A percentile compares a stretch with the other conserved stretches of the same genome.
Evolutionary conservation across 1,140 invertebrate genomes (phyloP).

Genomic region (Probaryconus sp.): DNA sequence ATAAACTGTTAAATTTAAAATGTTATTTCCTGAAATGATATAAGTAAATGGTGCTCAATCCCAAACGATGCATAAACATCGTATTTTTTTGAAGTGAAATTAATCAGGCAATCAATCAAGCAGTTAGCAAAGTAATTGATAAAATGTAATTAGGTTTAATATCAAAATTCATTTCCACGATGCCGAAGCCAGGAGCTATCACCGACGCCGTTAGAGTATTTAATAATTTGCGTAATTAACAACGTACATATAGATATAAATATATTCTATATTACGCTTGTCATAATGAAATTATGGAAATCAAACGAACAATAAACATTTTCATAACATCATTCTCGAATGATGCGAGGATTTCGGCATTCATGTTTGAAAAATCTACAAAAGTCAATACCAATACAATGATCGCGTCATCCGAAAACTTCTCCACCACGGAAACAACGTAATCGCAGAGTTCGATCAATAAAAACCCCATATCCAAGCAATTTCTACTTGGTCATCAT

Average conservation of each 20-base stretch:
- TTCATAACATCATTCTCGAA: too few species aligned
- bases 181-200: constrained; percentile 15
- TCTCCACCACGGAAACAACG: constrained; percentile 6
- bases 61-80: constrained; percentile 18
- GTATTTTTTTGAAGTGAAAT: constrained; percentile 26
- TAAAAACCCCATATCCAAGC: constrained; percentile 6
- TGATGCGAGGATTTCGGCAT: too few species aligned
- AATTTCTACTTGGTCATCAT: constrained; percentile 27
- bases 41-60: not conserved
- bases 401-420: not conserved
- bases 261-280: constrained; percentile 12
- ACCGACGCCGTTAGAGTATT: constrained; percentile 9
- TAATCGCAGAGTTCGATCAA: too few species aligned
- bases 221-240: constrained; percentile 25
- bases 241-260: too few species aligned
- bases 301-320: not conserved
- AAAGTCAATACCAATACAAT: constrained; percentile 1
- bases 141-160: constrained; percentile 27
- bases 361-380: too few species aligned
- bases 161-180: constrained; percentile 13
- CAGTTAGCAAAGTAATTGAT: constrained; percentile 25
- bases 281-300: constrained; percentile 2
- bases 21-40: constrained; percentile 2
- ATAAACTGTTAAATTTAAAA: too few species aligned
- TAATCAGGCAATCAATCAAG: constrained; percentile 32